phyloP scores from a whole-genome alignment of 2,888 invertebrate genomes.

The Neoaliturus tenellus region DNA sequence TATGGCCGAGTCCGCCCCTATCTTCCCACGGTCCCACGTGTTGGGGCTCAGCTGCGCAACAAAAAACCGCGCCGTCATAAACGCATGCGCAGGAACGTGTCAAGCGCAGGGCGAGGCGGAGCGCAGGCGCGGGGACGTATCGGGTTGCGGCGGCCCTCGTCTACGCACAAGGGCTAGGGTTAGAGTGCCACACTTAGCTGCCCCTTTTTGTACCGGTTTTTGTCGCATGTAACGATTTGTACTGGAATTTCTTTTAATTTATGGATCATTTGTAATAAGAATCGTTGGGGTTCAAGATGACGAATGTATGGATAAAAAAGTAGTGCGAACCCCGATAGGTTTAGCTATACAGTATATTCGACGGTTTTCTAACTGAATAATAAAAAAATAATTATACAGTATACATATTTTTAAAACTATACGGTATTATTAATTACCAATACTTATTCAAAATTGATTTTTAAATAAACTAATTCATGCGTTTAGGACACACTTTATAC shows the following conservation, averaged over 20 bases:
- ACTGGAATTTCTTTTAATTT: neutral
- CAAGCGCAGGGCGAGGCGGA: neutral
- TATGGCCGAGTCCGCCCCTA: conserved; percentile 13
- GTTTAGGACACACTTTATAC: no score
- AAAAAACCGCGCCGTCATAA: conserved; percentile 12
- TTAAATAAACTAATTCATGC: no score
- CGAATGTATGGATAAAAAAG: no score
- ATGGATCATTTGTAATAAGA: no score
- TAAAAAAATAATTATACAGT: no score
- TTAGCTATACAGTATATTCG: no score
- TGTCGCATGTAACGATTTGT: neutral
- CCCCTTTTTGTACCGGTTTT: neutral
- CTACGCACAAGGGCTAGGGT: neutral
- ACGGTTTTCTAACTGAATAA: no score
- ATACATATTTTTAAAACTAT: no score
- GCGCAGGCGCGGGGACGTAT: neutral
- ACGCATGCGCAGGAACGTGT: neutral
- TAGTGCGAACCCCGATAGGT: no score
- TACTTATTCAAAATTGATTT: no score
- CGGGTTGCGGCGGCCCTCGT: neutral
- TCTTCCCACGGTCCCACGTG: conserved; percentile 49
- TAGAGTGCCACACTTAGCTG: neutral
- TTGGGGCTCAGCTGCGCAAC: conserved; percentile 17
- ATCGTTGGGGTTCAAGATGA: no score
- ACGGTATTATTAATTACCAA: no score